Conservation (phyloP, 1,140 invertebrate species). For the Brachionus rubens region DNA sequence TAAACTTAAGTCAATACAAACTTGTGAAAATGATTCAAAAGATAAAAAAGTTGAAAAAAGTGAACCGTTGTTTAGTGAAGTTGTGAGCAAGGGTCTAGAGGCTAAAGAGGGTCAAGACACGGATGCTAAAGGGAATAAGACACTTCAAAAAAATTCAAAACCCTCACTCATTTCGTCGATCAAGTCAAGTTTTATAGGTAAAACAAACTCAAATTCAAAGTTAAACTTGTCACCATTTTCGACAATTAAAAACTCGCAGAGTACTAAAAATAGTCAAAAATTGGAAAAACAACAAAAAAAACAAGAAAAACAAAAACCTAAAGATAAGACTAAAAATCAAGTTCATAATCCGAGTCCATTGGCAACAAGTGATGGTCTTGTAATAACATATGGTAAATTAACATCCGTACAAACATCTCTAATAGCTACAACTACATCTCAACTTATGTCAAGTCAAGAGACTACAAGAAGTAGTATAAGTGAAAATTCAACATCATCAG, state of each 20-base stretch:
- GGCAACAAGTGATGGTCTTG: conserved; percentile 32
- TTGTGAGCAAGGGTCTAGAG: not conserved
- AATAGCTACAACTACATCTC: conserved; percentile 3
- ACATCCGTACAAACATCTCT: conserved; percentile 11
- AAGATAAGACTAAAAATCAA: not conserved
- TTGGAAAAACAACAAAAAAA: conserved; percentile 17
- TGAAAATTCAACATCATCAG: not conserved
- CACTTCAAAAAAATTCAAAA: not conserved
- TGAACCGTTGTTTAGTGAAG: conserved; percentile 25
- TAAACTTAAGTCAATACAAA: not conserved
- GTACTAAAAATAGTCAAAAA: conserved; percentile 23
- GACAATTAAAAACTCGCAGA: not conserved
- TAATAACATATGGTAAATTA: conserved; percentile 19
- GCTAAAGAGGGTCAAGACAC: not conserved
- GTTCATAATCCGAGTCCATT: conserved; percentile 29
- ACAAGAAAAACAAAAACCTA: conserved; percentile 16
- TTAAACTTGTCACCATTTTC: conserved; percentile 35
- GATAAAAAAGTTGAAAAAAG: conserved; percentile 11
- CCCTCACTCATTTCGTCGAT: conserved; percentile 23
- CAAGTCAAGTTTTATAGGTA: conserved; percentile 32
- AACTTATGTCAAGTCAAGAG: not conserved
- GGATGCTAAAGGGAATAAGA: not conserved
- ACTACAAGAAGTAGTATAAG: not conserved
- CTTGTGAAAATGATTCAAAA: not conserved
- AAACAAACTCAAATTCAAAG: conserved; percentile 28